These are phyloP conservation scores for Cryptomyrus ogoouensis DNA, from an alignment of 2,113 vertebrate species.

Conservation along the genomic window DNA sequence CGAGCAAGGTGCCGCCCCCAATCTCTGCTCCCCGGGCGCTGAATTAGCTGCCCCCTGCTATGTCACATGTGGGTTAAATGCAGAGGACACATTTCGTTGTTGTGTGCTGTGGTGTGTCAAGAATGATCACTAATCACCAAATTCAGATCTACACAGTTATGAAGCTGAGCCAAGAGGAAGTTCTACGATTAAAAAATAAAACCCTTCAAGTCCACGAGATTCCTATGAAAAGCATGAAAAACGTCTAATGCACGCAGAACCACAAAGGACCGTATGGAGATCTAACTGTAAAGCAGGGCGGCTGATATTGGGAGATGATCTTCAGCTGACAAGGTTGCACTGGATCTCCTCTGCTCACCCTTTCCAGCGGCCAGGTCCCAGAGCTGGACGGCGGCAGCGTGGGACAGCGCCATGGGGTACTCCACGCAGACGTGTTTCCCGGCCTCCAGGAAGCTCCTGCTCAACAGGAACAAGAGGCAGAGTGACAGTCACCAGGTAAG, in stretches of 20 bases:
- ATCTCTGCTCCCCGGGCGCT: too few species aligned
- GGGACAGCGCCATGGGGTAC: conserved; percentile 78
- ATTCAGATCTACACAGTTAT: not conserved
- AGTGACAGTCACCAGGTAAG: not conserved
- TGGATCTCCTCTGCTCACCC: conserved; percentile 56
- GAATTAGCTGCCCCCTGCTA: too few species aligned
- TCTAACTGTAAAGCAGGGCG: not conserved
- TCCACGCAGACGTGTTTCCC: conserved; percentile 91
- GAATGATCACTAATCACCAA: too few species aligned
- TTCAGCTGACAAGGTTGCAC: not conserved
- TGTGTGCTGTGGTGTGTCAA: too few species aligned
- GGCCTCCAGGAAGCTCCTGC: conserved; percentile 77
- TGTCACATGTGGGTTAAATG: too few species aligned
- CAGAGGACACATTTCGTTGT: too few species aligned
- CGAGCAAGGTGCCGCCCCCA: too few species aligned
- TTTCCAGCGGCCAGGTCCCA: conserved; percentile 73
- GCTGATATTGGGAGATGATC: not conserved
- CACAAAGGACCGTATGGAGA: not conserved
- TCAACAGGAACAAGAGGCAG: not conserved
- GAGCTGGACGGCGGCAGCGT: conserved; percentile 65
- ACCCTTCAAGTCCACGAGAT: not conserved
- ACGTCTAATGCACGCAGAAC: not conserved
- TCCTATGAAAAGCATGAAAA: not conserved
- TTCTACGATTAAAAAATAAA: not conserved
- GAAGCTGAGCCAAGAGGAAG: not conserved